Percentiles rank a stretch among this genome's conserved stretches.
phyloP scores from a whole-genome alignment of 2,888 invertebrate species.

The Saturnia pavonia region DNA sequence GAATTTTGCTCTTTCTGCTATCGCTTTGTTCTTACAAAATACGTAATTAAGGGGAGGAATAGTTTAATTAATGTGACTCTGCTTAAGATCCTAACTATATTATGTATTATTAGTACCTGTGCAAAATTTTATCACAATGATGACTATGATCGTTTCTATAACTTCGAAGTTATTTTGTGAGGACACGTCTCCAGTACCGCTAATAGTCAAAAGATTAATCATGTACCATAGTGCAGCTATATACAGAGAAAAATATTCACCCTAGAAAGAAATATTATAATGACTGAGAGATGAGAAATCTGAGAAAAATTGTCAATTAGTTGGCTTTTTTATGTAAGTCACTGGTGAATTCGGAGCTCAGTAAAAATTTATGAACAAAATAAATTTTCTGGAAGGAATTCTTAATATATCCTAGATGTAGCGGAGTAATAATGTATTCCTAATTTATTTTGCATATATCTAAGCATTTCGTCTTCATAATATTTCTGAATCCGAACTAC shows the following conservation, averaged over 20 bases:
- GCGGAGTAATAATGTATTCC: not conserved
- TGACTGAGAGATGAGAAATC: not conserved
- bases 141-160: slow-evolving; percentile 70
- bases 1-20: no score
- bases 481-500: not conserved
- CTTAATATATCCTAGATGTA: not conserved
- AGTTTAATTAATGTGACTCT: no score
- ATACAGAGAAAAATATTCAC: slow-evolving; percentile 66
- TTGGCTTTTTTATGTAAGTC: not conserved
- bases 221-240: slow-evolving; percentile 76
- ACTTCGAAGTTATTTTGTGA: slow-evolving; percentile 74
- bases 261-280: slow-evolving; percentile 44
- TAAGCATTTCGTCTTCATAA: not conserved
- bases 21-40: no score
- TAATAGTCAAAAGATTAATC: slow-evolving; percentile 74
- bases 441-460: not conserved
- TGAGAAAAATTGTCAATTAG: not conserved
- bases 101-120: slow-evolving; percentile 52
- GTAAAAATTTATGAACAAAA: not conserved
- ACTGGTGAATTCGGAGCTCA: not conserved
- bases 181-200: slow-evolving; percentile 77
- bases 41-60: no score
- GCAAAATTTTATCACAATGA: slow-evolving; percentile 76
- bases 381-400: not conserved
- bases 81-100: no score